phyloP scores from a whole-genome alignment of 2,797 vertebrate species.

The Syndactyla subalaris region DNA sequence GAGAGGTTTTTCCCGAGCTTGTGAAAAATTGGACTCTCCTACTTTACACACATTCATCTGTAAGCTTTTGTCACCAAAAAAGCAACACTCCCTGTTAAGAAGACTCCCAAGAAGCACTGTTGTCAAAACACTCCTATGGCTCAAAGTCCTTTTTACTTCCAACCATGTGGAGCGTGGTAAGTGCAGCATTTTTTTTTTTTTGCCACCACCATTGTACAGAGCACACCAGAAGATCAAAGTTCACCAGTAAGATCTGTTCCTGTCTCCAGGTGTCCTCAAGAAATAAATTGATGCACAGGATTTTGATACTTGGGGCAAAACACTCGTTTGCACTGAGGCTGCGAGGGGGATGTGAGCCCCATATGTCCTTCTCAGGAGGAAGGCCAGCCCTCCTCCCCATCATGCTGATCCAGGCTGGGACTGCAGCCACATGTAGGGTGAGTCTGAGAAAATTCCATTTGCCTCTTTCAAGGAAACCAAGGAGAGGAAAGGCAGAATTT shows the following conservation, averaged over 20 bases:
- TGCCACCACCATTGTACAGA: rapidly evolving
- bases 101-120: neutral
- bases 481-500: neutral
- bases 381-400: conserved; percentile 1
- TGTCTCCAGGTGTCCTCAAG: neutral
- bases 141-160: neutral
- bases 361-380: neutral
- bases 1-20: neutral
- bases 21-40: conserved; percentile 13
- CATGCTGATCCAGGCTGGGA: neutral
- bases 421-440: neutral
- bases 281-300: neutral
- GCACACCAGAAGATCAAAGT: neutral
- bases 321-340: neutral
- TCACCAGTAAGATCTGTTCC: neutral
- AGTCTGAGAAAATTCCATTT: neutral
- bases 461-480: neutral
- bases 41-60: neutral
- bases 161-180: neutral
- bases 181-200: neutral
- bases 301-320: neutral
- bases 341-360: rapidly evolving
- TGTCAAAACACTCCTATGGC: neutral
- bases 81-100: neutral
- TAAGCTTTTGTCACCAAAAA: neutral